A percentile compares a stretch with the other conserved stretches of the same genome.
Conservation (phyloP, 2,113 vertebrate genomes). For the Budorcas taxicolor region DNA sequence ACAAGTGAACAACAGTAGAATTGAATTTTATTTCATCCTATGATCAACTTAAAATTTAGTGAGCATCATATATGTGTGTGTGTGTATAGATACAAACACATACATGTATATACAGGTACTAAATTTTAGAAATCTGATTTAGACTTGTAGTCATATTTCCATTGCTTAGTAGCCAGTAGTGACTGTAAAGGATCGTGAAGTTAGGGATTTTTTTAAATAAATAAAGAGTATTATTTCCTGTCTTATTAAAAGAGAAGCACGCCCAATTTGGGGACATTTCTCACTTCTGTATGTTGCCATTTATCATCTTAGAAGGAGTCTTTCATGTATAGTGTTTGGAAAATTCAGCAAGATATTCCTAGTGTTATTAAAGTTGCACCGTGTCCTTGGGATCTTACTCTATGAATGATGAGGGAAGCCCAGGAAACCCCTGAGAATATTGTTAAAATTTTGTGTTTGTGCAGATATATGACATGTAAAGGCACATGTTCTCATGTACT, state of each 20-base stretch:
- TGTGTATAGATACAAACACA: background rate
- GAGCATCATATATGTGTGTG: background rate
- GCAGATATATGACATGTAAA: rapidly evolving
- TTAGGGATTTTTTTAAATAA: background rate
- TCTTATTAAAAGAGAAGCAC: background rate
- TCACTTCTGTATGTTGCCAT: background rate
- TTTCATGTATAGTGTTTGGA: background rate
- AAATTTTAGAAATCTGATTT: background rate
- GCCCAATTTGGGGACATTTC: background rate
- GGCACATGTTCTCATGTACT: background rate
- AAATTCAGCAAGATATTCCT: background rate
- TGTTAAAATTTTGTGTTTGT: background rate
- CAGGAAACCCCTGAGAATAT: background rate
- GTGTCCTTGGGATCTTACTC: background rate
- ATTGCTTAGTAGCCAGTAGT: background rate
- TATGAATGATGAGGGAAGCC: background rate
- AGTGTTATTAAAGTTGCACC: background rate
- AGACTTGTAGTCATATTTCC: background rate
- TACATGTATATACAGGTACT: background rate
- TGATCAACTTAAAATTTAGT: background rate
- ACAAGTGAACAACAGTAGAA: background rate
- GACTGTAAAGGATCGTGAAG: background rate
- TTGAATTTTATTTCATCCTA: background rate
- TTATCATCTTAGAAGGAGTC: background rate
- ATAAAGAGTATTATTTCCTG: background rate